These are phyloP conservation scores for Atopsyche davidsoni DNA, from an alignment of 1,140 invertebrate species.

Conservation along the genomic window DNA sequence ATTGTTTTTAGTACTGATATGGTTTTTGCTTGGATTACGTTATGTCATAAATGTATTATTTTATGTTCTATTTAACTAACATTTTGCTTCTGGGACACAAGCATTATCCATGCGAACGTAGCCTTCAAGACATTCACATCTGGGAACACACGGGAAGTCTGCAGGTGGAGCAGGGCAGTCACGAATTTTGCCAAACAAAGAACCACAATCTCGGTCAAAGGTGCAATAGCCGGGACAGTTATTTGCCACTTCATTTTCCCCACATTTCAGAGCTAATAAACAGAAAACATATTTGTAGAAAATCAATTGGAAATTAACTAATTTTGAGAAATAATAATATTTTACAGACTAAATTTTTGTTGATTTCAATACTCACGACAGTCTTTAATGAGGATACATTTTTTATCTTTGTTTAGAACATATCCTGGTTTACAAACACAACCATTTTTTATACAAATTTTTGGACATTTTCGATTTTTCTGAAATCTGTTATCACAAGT, in stretches of 20 bases:
- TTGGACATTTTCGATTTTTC: background rate
- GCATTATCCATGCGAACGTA: background rate
- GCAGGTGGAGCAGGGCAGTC: constrained; percentile 11
- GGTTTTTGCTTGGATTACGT: too few species aligned
- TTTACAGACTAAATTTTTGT: too few species aligned
- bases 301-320: too few species aligned
- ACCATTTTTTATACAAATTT: background rate
- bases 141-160: background rate
- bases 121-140: constrained; percentile 10
- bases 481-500: too few species aligned
- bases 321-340: too few species aligned
- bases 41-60: too few species aligned
- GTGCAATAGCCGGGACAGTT: constrained; percentile 8
- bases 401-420: background rate
- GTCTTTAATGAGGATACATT: background rate
- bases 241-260: constrained; percentile 8
- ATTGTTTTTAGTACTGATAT: too few species aligned
- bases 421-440: constrained; percentile 10
- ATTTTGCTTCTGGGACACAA: too few species aligned
- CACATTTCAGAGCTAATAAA: constrained; percentile 1
- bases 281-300: too few species aligned
- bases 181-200: constrained; percentile 2
- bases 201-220: constrained; percentile 14
- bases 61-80: too few species aligned
- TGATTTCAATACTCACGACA: constrained; percentile 14